Base-by-base conservation (phyloP, 2,113 vertebrate species). In the Hemiprocne comata region DNA sequence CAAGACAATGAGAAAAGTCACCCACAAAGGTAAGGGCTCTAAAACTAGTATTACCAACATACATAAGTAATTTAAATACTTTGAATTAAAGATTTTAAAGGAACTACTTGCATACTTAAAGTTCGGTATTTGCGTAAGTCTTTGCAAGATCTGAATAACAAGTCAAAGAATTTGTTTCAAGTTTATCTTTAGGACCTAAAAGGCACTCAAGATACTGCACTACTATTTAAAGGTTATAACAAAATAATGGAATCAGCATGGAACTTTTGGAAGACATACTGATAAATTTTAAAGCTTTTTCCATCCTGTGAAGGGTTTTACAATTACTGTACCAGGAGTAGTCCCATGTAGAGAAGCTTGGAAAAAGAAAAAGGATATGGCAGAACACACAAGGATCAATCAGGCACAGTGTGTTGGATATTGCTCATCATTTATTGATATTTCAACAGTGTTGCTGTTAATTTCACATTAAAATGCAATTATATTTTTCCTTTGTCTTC, bases 81-180 rank as follows among this genome's bases (percentile, higher is more conserved):
- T 69, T 83, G 31, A 61, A 62, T 67, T 54, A 38, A 91, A 61
- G 55, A 80, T 46, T 83, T 84, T 55, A 91, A 83, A 83, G 42
- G 14, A 83, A 53, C 26, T 60, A 44, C 40, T 77, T 42, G 11
- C 38, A 48, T 54, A 31, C 29, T 73, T 90, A 13, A 92, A 94
- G 76, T 86, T 89, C 90, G 78, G 15, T 83, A 89, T 90, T 93
- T 93, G 60, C 72, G 44, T 85, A 88, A 92, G 61, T 60, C 72
- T 75, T 78, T 74, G 57, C 57, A 78, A 77, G 33, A 53, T 61
- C 34, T 61, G 70, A 90, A 28, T 57, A 93, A 76, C 42, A 95
- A 88, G 46, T 77, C 29, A 74, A 13, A 60, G 11, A 58, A 55
- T 62, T 85, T 77, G 42, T 70, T 96, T 75, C 38, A 67, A 89